Conservation (phyloP, 2,797 vertebrate genomes). For the Intellagama lesueurii region DNA sequence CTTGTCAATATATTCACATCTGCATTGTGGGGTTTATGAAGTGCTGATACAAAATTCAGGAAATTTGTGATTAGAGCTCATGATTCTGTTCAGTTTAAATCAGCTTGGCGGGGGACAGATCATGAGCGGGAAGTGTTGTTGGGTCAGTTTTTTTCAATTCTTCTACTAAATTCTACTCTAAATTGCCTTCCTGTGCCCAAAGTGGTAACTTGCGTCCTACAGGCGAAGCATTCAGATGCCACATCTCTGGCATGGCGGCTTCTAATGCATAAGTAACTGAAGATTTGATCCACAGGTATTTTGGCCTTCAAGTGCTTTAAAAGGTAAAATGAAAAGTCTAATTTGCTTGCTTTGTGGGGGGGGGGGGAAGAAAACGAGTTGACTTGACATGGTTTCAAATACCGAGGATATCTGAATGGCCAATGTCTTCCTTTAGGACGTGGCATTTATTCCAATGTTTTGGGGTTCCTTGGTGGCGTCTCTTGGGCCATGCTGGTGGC, state of each 20-base stretch:
- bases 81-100: background rate
- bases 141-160: background rate
- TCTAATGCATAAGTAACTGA: background rate
- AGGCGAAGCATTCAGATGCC: background rate
- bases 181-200: background rate
- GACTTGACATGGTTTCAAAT: background rate
- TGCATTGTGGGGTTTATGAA: background rate
- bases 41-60: background rate
- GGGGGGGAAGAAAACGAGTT: background rate
- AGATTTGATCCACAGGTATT: background rate
- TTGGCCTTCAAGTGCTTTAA: background rate
- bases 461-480: slow-evolving; percentile 85
- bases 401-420: background rate
- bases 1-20: too few relatives aligned
- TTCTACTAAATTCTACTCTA: background rate
- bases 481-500: slow-evolving; percentile 86
- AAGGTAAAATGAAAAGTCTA: background rate
- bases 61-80: background rate
- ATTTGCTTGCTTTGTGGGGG: background rate
- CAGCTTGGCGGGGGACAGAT: background rate
- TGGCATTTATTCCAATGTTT: slow-evolving; percentile 85
- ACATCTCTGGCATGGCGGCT: background rate
- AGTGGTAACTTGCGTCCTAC: background rate
- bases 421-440: slow-evolving; percentile 71
- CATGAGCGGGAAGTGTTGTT: background rate